Evolutionary conservation across 1,140 invertebrate genomes (phyloP).

Genomic region (Drosophila sproati): DNA sequence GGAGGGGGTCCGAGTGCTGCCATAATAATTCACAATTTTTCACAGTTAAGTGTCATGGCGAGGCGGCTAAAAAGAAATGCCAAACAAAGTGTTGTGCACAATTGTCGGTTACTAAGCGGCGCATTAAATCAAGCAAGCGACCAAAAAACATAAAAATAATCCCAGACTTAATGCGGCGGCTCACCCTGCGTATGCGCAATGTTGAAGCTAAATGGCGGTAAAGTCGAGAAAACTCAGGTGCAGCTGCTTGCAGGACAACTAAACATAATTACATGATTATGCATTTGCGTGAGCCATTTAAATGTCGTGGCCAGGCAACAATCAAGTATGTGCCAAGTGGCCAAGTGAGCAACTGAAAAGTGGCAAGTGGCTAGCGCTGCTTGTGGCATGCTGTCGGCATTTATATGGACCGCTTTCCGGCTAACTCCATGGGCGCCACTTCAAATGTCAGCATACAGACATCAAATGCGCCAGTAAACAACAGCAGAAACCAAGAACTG

Average conservation of each 20-base stretch:
- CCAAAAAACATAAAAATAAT: slow-evolving; percentile 39
- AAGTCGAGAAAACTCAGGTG: slow-evolving; percentile 37
- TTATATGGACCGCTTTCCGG: slow-evolving; percentile 55
- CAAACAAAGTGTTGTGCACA: slow-evolving; percentile 58
- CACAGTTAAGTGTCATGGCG: slow-evolving; percentile 78
- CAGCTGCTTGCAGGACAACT: slow-evolving; percentile 33
- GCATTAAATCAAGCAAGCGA: slow-evolving; percentile 71
- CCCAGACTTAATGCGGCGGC: slow-evolving; percentile 31
- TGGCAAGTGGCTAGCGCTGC: slow-evolving; percentile 45
- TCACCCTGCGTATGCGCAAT: slow-evolving; percentile 65
- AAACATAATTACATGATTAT: slow-evolving; percentile 63
- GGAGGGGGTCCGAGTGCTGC: slow-evolving; percentile 45
- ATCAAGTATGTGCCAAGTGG: slow-evolving; percentile 41
- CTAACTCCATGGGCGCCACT: slow-evolving; percentile 57
- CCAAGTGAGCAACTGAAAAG: slow-evolving; percentile 21
- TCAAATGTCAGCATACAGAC: slow-evolving; percentile 75
- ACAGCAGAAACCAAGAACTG: slow-evolving; percentile 33
- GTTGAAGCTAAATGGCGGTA: background rate
- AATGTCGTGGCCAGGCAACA: slow-evolving; percentile 40
- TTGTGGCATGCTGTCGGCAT: slow-evolving; percentile 37
- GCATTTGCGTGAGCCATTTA: slow-evolving; percentile 62
- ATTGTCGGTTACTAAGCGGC: slow-evolving; percentile 69
- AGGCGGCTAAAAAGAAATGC: slow-evolving; percentile 58
- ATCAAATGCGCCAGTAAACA: slow-evolving; percentile 61
- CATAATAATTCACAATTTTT: slow-evolving; percentile 83